These are phyloP conservation scores for Lethocerus indicus DNA, from an alignment of 1,140 invertebrate species.

Conservation along the genomic window DNA sequence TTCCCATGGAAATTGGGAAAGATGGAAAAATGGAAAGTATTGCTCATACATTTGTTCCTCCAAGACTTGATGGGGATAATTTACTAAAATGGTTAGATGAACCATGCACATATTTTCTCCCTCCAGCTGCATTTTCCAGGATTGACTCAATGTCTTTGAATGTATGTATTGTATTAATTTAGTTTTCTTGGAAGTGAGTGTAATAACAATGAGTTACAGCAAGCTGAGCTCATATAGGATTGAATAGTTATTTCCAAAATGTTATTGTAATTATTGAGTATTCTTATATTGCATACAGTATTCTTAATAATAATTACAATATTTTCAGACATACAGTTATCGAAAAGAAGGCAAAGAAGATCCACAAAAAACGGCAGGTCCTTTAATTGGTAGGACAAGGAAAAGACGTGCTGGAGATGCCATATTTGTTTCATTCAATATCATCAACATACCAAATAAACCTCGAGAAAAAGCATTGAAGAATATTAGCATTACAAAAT, in stretches of 20 bases:
- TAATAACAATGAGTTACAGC: background rate
- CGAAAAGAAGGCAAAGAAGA: conserved; percentile 21
- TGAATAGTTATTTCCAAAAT: background rate
- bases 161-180: conserved; percentile 5
- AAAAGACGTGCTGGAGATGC: conserved; percentile 34
- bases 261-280: background rate
- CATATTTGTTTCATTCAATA: conserved; percentile 33
- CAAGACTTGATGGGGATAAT: conserved; percentile 28
- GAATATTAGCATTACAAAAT: conserved; percentile 28
- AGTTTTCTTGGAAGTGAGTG: conserved; percentile 2
- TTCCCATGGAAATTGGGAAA: conserved; percentile 42
- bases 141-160: conserved; percentile 46
- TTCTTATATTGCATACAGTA: background rate
- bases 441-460: conserved; percentile 30
- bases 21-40: conserved; percentile 33
- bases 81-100: conserved; percentile 38
- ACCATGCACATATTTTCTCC: conserved; percentile 45
- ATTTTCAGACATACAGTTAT: conserved; percentile 23
- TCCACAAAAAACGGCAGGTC: conserved; percentile 20
- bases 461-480: conserved; percentile 31
- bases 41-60: conserved; percentile 46
- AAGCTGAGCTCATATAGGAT: background rate
- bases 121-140: conserved; percentile 59
- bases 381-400: conserved; percentile 32
- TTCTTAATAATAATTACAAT: background rate